Evolutionary conservation across 2,797 vertebrate genomes (phyloP).

Genomic region (Hippocampus kuda): DNA sequence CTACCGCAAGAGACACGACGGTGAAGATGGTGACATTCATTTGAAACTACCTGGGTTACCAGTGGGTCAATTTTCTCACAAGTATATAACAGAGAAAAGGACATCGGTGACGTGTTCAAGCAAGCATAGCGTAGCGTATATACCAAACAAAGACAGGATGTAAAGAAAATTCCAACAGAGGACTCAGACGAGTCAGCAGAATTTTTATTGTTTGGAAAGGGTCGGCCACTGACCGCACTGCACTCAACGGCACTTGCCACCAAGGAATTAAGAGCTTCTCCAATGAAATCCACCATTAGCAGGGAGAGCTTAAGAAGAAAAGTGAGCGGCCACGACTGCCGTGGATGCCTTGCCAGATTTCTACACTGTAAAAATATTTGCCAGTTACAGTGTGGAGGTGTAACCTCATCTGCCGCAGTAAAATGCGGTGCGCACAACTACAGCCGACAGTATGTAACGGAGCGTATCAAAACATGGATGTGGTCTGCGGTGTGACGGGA

Average conservation of each 20-base stretch:
- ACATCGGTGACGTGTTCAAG: neutral
- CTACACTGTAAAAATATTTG: neutral
- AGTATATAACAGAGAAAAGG: neutral
- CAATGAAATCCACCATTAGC: neutral
- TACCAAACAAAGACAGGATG: neutral
- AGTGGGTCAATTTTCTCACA: neutral
- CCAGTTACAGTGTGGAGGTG: neutral
- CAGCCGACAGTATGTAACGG: neutral
- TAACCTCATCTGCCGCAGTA: neutral
- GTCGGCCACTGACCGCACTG: neutral
- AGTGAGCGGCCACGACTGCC: neutral
- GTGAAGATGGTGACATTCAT: neutral
- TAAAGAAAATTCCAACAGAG: neutral
- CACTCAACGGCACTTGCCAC: neutral
- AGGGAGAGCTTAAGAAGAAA: neutral
- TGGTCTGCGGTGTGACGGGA: neutral
- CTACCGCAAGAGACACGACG: neutral
- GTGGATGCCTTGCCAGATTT: neutral
- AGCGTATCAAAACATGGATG: neutral
- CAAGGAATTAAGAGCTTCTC: neutral
- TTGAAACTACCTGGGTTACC: neutral
- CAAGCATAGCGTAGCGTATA: neutral
- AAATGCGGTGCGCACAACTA: too few relatives aligned
- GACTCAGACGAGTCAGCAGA: neutral
- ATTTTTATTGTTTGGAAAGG: neutral